Base-by-base conservation (phyloP, 2,888 invertebrate genomes). In the Scaptomyza polygonia region DNA sequence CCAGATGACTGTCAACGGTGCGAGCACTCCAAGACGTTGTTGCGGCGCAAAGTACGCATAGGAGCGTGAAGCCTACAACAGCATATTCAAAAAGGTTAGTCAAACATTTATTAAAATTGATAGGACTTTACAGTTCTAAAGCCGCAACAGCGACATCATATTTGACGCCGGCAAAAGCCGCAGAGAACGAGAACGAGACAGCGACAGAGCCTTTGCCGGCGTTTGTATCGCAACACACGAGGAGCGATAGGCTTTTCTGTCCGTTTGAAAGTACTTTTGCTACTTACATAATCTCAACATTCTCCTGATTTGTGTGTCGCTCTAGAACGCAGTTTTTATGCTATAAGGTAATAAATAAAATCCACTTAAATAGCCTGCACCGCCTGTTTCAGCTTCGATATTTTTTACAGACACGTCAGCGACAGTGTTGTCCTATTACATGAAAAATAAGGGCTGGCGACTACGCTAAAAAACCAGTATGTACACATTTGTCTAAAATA, bases 391-490 rank as follows among this genome's bases (percentile, higher is more conserved):
- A 62, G 62, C 70, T 76, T 64, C 59, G 67, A 72, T 75, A 75
- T 72, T 73, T 75, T 79, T 74, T 74, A 74, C 89, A 90, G 89
- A 90, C 90, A 90, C 90, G 90, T 90, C 91, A 90, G 88, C 89
- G 88, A 57, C 79, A 56, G 57, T 73, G 76, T 56, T 70, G 62
- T 25, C 36, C 66, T 49, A 48, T 11, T 6, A 18, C 5, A 25
- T 16, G 6, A 32, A 44, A 34, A 21, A 34, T 34, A 44, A 72
- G 67, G 51, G 67, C 72, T 67, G 58, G 34, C 52, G 16, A 56
- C 0, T 12, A 12, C 9, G 7, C n/a, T 9, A 25, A 0, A 0
- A 9, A 9, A 14, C 12, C 2, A 44, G 57, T 64, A 64, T 59
- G 49, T 32, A 30, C 42, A 62, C 48, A 59, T 16, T 36, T 16